phyloP scores from a whole-genome alignment of 1,140 invertebrate species.

The Drosophila carrolli region DNA sequence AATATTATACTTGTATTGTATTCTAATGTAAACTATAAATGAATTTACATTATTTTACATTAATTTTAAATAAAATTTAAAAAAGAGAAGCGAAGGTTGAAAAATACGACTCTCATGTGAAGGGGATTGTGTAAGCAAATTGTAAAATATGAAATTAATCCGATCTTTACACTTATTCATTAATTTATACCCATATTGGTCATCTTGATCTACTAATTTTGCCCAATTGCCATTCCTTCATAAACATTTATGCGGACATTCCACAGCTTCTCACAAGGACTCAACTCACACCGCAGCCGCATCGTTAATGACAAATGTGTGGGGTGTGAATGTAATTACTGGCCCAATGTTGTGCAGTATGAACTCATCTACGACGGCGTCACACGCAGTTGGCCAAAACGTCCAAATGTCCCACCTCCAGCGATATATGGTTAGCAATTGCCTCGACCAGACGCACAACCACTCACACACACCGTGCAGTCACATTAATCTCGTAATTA shows the following conservation, averaged over 20 bases:
- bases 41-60: too few relatives aligned
- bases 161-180: not conserved
- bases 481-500: slow-evolving; percentile 81
- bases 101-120: too few relatives aligned
- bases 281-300: slow-evolving; percentile 9
- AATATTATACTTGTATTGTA: too few relatives aligned
- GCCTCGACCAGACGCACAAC: slow-evolving; percentile 35
- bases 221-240: not conserved
- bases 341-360: slow-evolving; percentile 46
- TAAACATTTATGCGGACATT: slow-evolving; percentile 35
- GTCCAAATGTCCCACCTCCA: slow-evolving; percentile 22
- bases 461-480: slow-evolving; percentile 44
- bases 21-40: too few relatives aligned
- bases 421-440: slow-evolving; percentile 33
- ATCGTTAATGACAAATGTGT: slow-evolving; percentile 59
- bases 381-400: slow-evolving; percentile 45
- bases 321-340: slow-evolving; percentile 68
- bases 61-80: too few relatives aligned
- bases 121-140: too few relatives aligned
- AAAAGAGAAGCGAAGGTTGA: too few relatives aligned
- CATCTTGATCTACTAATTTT: not conserved
- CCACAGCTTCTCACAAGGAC: not conserved
- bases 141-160: too few relatives aligned
- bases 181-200: not conserved
- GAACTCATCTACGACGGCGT: slow-evolving; percentile 43